Evolutionary conservation across 2,888 invertebrate species (phyloP).

Genomic region (Isotomurus palustris): DNA sequence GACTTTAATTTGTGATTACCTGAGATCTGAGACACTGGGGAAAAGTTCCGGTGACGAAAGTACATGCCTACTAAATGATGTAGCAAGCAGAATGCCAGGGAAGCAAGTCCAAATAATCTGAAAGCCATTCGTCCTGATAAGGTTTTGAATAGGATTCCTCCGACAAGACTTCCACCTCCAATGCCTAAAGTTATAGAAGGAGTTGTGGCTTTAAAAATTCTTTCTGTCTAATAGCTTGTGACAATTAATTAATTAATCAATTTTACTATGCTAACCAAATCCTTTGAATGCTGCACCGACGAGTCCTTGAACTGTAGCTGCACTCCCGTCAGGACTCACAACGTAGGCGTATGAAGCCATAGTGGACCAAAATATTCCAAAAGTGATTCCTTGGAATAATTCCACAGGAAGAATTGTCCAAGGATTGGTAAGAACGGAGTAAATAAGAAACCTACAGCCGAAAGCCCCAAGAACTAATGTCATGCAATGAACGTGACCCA

Average conservation of each 20-base stretch:
- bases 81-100: constrained; percentile 56
- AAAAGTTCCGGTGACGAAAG: no score
- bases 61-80: no score
- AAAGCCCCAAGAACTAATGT: constrained; percentile 73
- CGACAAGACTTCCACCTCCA: constrained; percentile 71
- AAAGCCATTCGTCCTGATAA: constrained; percentile 66
- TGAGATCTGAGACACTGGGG: no score
- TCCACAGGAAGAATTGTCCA: constrained; percentile 85
- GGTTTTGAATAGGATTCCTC: constrained; percentile 63
- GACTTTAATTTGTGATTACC: no score
- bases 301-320: constrained; percentile 81
- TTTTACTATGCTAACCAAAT: constrained; percentile 56
- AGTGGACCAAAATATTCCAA: constrained; percentile 80
- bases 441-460: constrained; percentile 74
- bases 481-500: constrained; percentile 80
- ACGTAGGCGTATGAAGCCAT: constrained; percentile 87
- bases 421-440: constrained; percentile 71
- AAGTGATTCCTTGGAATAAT: constrained; percentile 78
- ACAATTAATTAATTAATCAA: neutral
- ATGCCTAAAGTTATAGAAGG: constrained; percentile 56
- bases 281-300: constrained; percentile 86
- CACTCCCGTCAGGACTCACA: constrained; percentile 75
- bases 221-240: neutral
- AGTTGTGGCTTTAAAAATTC: neutral
- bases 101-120: constrained; percentile 67